Base-by-base conservation (phyloP, 2,797 vertebrate genomes). In the Yasuhikotakia modesta region DNA sequence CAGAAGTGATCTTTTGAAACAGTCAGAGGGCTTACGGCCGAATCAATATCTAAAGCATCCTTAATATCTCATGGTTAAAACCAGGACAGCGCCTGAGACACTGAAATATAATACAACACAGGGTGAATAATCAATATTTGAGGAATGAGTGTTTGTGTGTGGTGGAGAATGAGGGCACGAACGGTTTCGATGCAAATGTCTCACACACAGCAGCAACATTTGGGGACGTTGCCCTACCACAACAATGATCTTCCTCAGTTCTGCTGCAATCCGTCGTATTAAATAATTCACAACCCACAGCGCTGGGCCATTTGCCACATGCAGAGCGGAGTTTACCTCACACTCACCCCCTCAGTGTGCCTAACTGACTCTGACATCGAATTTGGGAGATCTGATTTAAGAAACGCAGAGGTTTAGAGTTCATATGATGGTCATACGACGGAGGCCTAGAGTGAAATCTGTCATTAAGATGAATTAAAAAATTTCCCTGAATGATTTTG, bases 271-370 rank as follows among this genome's bases (percentile, higher is more conserved):
- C 89, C 89, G 85, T 80, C 82, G 81, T 77, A 72, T 89, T 92
- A 87, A 93, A 93, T 93, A 92, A 93, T 93, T 91, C 90, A 93
- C 79, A 84, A 88, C 70, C 86, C 70, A 73, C 86, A 76, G 87
- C 81, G 80, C 79, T 50, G 79, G 81, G 75, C 85, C 82, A 85
- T 86, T 84, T 71, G 58, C 68, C 76, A 71, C 68, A 78, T 63
- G 55, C 76, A 70, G 53, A 76, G 76, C 14, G 46, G 67, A 63
- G 57, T 64, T 70, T 70, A 65, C 80, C 16, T 43, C 75, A 78
- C 71, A 68, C 69, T 21, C 67, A 10, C 45, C 48, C 48, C 55
- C 35, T 39, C 39, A 32, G 64, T 46, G 22, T 53, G 0, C 21
- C 12, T 48, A 43, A 50, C 24, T 2, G 2, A 8, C 10, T 4